Evolutionary conservation across 1,140 invertebrate species (phyloP).

Genomic region (Tetraneura akinire): DNA sequence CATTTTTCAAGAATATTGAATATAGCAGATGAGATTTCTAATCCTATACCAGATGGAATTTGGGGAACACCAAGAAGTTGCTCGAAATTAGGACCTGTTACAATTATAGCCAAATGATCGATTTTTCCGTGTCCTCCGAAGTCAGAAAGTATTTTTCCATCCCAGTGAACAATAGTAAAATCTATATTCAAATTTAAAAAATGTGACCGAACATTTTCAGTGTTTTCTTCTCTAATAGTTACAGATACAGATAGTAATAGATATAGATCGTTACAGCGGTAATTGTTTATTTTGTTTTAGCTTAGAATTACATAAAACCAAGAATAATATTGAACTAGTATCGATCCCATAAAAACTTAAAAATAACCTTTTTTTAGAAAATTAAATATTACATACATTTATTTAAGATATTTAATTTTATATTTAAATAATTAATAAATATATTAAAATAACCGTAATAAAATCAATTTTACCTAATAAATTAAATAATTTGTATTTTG

Average conservation of each 20-base stretch:
- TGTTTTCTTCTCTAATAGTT: too few species aligned
- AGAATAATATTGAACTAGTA: neutral
- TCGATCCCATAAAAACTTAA: constrained; percentile 1
- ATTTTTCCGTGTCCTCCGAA: constrained; percentile 47
- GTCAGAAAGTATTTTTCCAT: constrained; percentile 54
- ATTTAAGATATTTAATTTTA: too few species aligned
- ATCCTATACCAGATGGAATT: constrained; percentile 17
- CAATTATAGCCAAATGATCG: constrained; percentile 27
- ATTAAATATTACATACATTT: too few species aligned
- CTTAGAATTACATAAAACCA: neutral
- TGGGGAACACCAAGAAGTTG: constrained; percentile 38
- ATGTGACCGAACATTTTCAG: too few species aligned
- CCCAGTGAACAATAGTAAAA: constrained; percentile 52
- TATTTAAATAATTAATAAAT: too few species aligned
- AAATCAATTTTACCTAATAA: too few species aligned
- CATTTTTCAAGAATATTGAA: too few species aligned
- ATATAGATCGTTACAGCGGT: neutral
- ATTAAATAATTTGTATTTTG: too few species aligned
- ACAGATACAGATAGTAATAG: neutral
- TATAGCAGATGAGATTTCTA: constrained; percentile 11
- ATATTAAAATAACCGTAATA: too few species aligned
- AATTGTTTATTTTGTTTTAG: constrained; percentile 13
- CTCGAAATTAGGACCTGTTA: constrained; percentile 15
- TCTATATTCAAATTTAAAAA: neutral
- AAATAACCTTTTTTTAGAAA: neutral